Evolutionary conservation across 1,140 invertebrate genomes (phyloP), one percentile per base, ranked within the genome.

Genomic region (Heliconius congener): DNA sequence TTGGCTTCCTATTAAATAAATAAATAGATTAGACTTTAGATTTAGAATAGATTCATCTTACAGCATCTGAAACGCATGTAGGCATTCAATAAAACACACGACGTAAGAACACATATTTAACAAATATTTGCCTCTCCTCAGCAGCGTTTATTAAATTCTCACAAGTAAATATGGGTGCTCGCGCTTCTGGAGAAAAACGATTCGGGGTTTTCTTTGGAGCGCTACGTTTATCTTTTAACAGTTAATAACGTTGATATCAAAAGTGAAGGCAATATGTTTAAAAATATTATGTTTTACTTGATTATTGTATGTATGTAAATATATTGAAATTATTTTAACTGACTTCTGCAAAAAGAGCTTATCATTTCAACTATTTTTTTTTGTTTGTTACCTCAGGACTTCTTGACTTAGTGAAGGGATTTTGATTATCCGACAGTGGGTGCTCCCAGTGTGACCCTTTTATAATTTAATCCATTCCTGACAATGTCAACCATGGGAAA

Each of bases 201-300:
- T 57, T 57, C n/a, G 55, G 8, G 55, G n/a, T 57, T 57, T 57
- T 57, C 55, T 57, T 57, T 57, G n/a, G 55, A n/a, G 55, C 55
- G 9, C n/a, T 57, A 23, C 8, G 8, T 57, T 23, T 57, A 57
- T 57, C 19, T 57, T 57, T 57, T 23, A 23, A 57, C 55, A 9
- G 2, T 57, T 57, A 57, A 57, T 57, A 57, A 23, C 55, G n/a
- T 57, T n/a, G 55, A 57, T n/a, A 57, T 23, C n/a, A 57, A 57
- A 57, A 19, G n/a, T 57, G n/a, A 23, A 3, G 8, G 19, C 19
- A 57, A 57, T 57, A 57, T 57, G 19, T 23, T 23, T 57, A 9
- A 23, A 57, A 23, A 57, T 57, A 57, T 57, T 52, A 19, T 19
- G 5, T 52, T 52, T 52, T 19, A 52, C 50, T 19, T 19, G 1